Percentiles rank a stretch among this genome's conserved stretches.
phyloP scores from a whole-genome alignment of 92 coral and sea anemone species.

The Bergia sp. region DNA sequence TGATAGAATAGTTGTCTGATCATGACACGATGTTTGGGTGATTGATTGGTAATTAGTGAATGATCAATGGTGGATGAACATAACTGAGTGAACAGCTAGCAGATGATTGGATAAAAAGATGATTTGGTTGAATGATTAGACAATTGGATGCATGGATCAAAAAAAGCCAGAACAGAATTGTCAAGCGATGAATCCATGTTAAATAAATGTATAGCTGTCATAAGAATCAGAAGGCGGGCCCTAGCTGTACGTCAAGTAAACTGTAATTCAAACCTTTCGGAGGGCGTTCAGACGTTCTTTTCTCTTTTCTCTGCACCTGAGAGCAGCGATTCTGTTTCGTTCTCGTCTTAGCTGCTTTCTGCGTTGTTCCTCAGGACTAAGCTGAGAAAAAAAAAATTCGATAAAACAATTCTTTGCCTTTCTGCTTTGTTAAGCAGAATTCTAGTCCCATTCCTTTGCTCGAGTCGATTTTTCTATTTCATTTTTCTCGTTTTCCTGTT shows the following conservation, averaged over 20 bases:
- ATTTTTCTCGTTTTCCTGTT: neutral
- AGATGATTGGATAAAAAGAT: too few species aligned
- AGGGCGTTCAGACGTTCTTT: constrained; percentile 15
- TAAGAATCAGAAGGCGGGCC: too few species aligned
- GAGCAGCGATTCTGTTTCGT: constrained; percentile 40
- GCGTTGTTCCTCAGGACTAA: constrained; percentile 28
- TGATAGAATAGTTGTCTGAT: neutral
- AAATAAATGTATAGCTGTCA: too few species aligned
- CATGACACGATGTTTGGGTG: neutral
- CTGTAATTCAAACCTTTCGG: neutral
- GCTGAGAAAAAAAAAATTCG: neutral
- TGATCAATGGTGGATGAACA: neutral
- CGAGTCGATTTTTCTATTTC: neutral
- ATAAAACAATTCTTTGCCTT: neutral
- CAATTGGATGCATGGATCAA: neutral
- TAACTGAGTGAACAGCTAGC: too few species aligned
- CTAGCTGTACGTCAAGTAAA: neutral
- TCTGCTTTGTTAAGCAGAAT: neutral
- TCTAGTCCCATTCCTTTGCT: neutral
- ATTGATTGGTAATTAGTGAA: too few species aligned
- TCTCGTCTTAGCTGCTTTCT: constrained; percentile 31
- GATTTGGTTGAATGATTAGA: too few species aligned
- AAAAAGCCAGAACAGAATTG: too few species aligned
- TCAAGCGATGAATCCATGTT: too few species aligned
- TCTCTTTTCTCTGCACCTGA: constrained; percentile 36